Conservation (phyloP, 2,888 invertebrate genomes). For the Papilio gigon region DNA sequence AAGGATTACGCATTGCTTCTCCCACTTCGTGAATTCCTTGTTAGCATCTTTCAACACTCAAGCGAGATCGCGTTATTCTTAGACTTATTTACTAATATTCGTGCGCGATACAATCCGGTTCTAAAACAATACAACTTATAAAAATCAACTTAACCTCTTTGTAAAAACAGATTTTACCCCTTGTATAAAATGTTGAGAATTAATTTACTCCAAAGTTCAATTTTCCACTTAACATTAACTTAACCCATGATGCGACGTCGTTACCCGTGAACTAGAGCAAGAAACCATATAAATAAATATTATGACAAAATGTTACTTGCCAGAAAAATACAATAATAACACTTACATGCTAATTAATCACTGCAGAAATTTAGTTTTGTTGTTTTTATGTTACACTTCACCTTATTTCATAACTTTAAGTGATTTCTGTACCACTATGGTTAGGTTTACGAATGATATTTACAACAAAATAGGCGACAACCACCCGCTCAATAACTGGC, state of each 20-base stretch:
- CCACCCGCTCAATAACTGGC: slow-evolving; percentile 43
- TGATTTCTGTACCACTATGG: slow-evolving; percentile 42
- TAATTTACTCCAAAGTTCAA: background rate
- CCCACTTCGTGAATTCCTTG: slow-evolving; percentile 20
- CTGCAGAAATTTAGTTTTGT: slow-evolving; percentile 41
- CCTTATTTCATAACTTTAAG: slow-evolving; percentile 48
- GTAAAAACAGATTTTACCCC: background rate
- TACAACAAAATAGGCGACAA: slow-evolving; percentile 45
- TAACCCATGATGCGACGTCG: slow-evolving; percentile 20
- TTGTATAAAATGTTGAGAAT: background rate
- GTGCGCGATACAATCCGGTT: slow-evolving; percentile 34
- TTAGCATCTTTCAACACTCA: slow-evolving; percentile 23
- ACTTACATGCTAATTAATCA: slow-evolving; percentile 44
- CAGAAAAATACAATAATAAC: slow-evolving; percentile 22
- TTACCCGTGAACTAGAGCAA: slow-evolving; percentile 24
- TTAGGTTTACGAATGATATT: slow-evolving; percentile 46
- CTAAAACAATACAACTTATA: slow-evolving; percentile 25
- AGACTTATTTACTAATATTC: slow-evolving; percentile 38
- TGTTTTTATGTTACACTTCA: slow-evolving; percentile 42
- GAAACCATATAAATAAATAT: slow-evolving; percentile 36
- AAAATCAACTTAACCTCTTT: slow-evolving; percentile 14
- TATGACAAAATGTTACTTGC: slow-evolving; percentile 18
- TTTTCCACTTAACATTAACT: slow-evolving; percentile 23
- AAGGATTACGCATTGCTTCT: slow-evolving; percentile 13
- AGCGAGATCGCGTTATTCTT: slow-evolving; percentile 19